Conservation (phyloP, 2,888 invertebrate genomes). For the Tipula helvola region DNA sequence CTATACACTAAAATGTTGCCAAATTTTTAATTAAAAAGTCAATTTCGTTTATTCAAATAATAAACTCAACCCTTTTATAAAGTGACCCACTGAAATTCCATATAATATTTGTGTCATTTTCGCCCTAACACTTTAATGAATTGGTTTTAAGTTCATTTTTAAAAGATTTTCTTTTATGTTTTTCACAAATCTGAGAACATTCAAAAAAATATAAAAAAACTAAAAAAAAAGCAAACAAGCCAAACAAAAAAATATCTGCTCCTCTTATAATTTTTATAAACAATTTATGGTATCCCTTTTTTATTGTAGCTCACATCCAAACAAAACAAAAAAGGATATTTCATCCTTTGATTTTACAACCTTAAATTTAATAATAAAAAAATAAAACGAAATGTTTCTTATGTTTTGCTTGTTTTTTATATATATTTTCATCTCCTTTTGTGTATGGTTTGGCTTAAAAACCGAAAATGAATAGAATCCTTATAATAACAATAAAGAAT, state of each 20-base stretch:
- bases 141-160: not conserved
- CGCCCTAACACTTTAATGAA: not conserved
- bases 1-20: not conserved
- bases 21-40: not conserved
- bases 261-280: not conserved
- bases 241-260: not conserved
- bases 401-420: not conserved
- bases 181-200: not conserved
- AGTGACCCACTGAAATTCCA: not conserved
- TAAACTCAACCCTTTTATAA: not conserved
- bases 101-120: not conserved
- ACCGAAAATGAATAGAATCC: not conserved
- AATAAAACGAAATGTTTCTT: not conserved
- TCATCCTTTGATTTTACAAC: constrained; percentile 4
- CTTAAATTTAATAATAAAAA: not conserved
- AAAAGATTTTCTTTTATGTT: not conserved
- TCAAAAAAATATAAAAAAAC: not conserved
- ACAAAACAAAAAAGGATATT: not conserved
- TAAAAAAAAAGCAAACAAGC: not conserved
- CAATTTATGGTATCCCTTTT: not conserved
- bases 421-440: not conserved
- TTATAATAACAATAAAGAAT: not conserved
- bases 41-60: too few relatives aligned
- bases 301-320: not conserved
- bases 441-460: not conserved